Evolutionary conservation across 2,888 invertebrate species (phyloP).

Genomic region (Tetropium fuscum): DNA sequence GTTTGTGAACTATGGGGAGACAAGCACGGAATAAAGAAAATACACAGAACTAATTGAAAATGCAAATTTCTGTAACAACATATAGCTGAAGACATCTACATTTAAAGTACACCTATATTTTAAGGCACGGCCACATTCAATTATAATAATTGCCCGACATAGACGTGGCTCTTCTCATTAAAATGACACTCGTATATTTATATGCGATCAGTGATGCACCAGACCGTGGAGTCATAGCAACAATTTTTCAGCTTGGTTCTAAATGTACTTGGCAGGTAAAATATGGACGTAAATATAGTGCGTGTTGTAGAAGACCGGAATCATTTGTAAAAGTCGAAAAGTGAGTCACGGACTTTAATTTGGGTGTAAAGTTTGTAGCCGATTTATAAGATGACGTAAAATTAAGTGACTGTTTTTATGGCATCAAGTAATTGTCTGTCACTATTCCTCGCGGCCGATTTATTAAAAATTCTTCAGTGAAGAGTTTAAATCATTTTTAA

Average conservation of each 20-base stretch:
- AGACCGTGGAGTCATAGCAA: slow-evolving; percentile 1
- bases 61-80: neutral
- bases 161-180: slow-evolving; percentile 25
- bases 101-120: neutral
- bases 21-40: too few relatives aligned
- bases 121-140: neutral
- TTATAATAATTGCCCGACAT: slow-evolving; percentile 33
- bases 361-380: neutral
- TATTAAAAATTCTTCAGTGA: neutral
- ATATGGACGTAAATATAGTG: slow-evolving; percentile 2
- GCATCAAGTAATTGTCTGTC: slow-evolving; percentile 2
- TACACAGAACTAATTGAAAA: too few relatives aligned
- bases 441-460: neutral
- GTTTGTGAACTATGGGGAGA: too few relatives aligned
- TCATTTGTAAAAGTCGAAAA: slow-evolving; percentile 2
- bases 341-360: slow-evolving; percentile 6
- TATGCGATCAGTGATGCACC: slow-evolving; percentile 4
- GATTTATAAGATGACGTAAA: slow-evolving; percentile 1
- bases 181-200: slow-evolving; percentile 30
- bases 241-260: slow-evolving; percentile 10
- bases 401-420: slow-evolving; percentile 2
- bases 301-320: neutral
- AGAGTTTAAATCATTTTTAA: neutral
- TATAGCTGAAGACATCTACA: too few relatives aligned
- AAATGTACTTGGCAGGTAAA: slow-evolving; percentile 3